phyloP scores from a whole-genome alignment of 2,113 vertebrate genomes.

The Choloepus hoffmanni region DNA sequence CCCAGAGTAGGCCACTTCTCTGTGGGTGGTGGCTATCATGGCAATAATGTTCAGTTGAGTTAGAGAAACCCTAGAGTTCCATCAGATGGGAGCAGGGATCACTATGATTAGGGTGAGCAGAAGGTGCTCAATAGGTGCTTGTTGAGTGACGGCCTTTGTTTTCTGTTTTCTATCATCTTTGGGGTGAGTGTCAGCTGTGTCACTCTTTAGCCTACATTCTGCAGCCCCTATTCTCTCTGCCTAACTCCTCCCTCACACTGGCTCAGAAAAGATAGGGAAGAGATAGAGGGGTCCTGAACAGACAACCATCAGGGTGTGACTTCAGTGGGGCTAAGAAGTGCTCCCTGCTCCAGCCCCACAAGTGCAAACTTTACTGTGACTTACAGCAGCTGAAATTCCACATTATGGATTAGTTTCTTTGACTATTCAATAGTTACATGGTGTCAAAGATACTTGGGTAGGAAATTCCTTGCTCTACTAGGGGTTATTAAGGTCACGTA shows the following conservation, averaged over 20 bases:
- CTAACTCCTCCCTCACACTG: neutral
- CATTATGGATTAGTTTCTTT: neutral
- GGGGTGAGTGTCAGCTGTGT: neutral
- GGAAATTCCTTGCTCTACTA: neutral
- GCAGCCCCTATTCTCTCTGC: neutral
- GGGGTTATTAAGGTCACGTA: neutral
- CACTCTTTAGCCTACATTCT: neutral
- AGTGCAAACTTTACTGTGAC: neutral
- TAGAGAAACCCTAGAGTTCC: neutral
- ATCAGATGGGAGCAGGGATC: neutral
- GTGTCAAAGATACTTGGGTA: slow-evolving; percentile 5
- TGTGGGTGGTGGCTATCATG: neutral
- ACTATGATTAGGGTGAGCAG: neutral
- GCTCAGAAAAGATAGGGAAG: neutral
- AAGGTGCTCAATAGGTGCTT: neutral
- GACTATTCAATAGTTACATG: neutral
- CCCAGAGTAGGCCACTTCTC: neutral
- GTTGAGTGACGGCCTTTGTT: neutral
- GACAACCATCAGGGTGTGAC: neutral
- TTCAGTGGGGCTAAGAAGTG: neutral
- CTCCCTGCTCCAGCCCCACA: no score
- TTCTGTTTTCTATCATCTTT: neutral
- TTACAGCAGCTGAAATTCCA: neutral
- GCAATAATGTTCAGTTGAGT: neutral
- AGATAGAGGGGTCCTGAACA: neutral